Conservation (phyloP, 2,888 invertebrate species). For the Phlogophora meticulosa region DNA sequence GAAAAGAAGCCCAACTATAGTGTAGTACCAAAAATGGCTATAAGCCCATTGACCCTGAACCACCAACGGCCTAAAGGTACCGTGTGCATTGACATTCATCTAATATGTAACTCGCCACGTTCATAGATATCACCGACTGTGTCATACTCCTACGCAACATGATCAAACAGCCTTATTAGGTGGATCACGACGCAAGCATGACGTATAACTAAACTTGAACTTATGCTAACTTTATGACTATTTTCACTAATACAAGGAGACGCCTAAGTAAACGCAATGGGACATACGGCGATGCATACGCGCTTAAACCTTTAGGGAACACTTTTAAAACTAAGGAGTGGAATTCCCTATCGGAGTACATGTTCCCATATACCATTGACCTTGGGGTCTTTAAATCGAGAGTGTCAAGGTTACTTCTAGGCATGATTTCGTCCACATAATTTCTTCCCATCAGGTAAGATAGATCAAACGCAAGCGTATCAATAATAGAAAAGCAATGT, state of each 20-base stretch:
- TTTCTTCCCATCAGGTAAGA: too few species aligned
- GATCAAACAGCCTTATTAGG: constrained; percentile 39
- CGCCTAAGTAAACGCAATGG: too few species aligned
- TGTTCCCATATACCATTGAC: too few species aligned
- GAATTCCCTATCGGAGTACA: too few species aligned
- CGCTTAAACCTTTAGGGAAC: too few species aligned
- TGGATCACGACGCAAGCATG: constrained; percentile 29
- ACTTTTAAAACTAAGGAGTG: too few species aligned
- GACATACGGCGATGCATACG: too few species aligned
- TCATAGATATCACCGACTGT: constrained; percentile 29
- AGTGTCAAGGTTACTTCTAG: too few species aligned
- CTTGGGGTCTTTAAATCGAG: too few species aligned
- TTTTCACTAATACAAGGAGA: neutral
- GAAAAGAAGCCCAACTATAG: neutral
- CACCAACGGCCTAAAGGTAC: constrained; percentile 4
- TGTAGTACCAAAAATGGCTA: neutral
- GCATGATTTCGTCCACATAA: too few species aligned
- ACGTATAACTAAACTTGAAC: constrained; percentile 46
- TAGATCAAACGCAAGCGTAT: too few species aligned
- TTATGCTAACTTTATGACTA: neutral
- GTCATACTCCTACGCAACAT: constrained; percentile 41
- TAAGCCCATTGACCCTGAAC: constrained; percentile 25
- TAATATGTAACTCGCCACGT: constrained; percentile 33
- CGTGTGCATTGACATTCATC: constrained; percentile 54
- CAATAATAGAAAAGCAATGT: too few species aligned